Evolutionary conservation across 2,797 vertebrate species (phyloP).

Genomic region (Xerus rutilus): DNA sequence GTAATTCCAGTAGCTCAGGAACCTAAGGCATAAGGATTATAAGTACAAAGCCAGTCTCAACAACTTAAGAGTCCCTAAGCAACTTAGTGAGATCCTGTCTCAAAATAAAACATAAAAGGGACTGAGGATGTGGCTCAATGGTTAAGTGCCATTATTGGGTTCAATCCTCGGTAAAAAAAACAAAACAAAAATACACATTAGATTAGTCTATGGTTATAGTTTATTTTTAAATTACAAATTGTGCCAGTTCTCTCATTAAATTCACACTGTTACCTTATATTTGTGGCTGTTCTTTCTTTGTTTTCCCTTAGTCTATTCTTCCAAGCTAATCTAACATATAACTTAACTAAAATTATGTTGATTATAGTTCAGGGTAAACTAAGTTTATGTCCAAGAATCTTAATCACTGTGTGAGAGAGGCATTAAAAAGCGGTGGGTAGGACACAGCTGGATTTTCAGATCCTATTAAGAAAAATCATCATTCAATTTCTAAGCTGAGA

Average conservation of each 20-base stretch:
- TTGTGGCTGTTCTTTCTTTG: not conserved
- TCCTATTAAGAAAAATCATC: conserved; percentile 54
- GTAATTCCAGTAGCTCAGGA: no score
- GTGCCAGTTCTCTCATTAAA: not conserved
- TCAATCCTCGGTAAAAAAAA: no score
- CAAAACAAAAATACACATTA: no score
- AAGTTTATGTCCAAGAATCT: conserved; percentile 42
- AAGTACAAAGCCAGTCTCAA: no score
- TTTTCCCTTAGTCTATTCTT: conserved; percentile 25
- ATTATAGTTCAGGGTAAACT: conserved; percentile 32
- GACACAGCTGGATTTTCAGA: conserved; percentile 61
- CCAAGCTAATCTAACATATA: conserved; percentile 21
- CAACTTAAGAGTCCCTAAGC: no score
- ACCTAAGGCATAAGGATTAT: no score
- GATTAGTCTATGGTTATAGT: not conserved
- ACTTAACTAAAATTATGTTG: conserved; percentile 54
- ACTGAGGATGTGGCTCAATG: no score
- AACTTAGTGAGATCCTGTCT: no score
- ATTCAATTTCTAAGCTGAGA: conserved; percentile 49
- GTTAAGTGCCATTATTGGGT: no score
- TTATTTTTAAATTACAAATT: conserved; percentile 39
- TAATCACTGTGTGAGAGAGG: conserved; percentile 13
- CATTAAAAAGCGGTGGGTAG: conserved; percentile 27
- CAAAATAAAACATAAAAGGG: no score
- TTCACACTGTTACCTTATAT: conserved; percentile 20